These are phyloP conservation scores for Cebus imitator DNA, from an alignment of 2,113 vertebrate species.

Conservation along the genomic window DNA sequence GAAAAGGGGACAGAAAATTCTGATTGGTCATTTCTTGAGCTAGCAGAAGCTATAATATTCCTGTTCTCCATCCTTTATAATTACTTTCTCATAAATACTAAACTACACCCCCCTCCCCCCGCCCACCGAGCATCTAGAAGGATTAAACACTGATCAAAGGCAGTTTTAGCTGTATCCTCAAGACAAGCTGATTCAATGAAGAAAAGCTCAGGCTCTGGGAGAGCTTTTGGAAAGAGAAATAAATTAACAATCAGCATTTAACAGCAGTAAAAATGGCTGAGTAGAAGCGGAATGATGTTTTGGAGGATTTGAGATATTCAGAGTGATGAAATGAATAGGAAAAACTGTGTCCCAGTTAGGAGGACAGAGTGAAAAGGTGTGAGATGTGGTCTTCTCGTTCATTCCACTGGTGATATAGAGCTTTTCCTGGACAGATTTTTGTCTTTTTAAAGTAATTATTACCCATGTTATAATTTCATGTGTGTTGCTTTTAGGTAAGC, in stretches of 20 bases:
- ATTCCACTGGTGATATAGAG: conserved; percentile 58
- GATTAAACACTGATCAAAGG: conserved; percentile 91
- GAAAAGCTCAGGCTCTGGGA: conserved; percentile 76
- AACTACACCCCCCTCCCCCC: conserved; percentile 79
- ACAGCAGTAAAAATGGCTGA: conserved; percentile 60
- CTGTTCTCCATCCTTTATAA: conserved; percentile 75
- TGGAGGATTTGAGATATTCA: conserved; percentile 6
- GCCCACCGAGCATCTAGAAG: conserved; percentile 78
- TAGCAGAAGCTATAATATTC: not conserved
- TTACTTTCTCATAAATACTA: conserved; percentile 79
- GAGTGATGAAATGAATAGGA: conserved; percentile 37
- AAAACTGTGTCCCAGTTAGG: conserved; percentile 55
- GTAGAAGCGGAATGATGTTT: conserved; percentile 46
- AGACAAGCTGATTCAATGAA: conserved; percentile 86
- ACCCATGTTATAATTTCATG: conserved; percentile 68
- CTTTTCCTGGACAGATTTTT: conserved; percentile 49
- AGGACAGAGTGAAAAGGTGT: not conserved
- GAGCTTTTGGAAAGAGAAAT: conserved; percentile 80
- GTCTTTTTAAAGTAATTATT: conserved; percentile 79
- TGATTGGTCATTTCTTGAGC: conserved; percentile 32
- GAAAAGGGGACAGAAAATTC: not conserved
- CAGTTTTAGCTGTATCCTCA: conserved; percentile 87
- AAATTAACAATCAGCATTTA: conserved; percentile 83
- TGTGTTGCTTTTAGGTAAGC: conserved; percentile 32
- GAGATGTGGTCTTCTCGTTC: conserved; percentile 58